These are phyloP conservation scores for Chloroceryle aenea DNA, from an alignment of 2,113 vertebrate genomes.

Conservation along the genomic window DNA sequence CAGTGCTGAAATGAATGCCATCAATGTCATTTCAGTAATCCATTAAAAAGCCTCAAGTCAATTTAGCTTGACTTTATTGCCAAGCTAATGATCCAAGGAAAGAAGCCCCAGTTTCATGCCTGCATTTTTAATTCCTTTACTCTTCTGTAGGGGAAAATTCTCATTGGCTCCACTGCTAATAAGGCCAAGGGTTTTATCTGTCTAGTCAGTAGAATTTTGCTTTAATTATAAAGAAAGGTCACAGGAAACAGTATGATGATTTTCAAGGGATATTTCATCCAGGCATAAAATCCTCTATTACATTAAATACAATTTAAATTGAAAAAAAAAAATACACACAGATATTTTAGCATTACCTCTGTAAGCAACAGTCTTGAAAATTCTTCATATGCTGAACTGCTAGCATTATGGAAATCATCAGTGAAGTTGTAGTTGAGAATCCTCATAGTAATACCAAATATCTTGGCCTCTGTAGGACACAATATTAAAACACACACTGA, in stretches of 20 bases:
- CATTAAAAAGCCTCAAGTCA: constrained; percentile 10
- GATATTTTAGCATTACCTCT: constrained; percentile 61
- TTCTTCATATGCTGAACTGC: constrained; percentile 27
- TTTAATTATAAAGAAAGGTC: constrained; percentile 17
- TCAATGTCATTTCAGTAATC: constrained; percentile 1
- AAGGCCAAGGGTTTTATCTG: not conserved
- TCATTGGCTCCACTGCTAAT: not conserved
- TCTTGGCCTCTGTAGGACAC: constrained; percentile 60
- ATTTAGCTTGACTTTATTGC: not conserved
- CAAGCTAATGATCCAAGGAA: constrained; percentile 21
- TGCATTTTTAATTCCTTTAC: constrained; percentile 3
- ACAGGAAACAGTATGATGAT: not conserved
- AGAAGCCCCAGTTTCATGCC: not conserved
- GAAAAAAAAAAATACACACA: not conserved
- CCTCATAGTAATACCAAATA: constrained; percentile 55
- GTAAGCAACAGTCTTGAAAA: constrained; percentile 67
- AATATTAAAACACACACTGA: not conserved
- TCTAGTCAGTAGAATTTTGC: not conserved
- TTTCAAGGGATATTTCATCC: not conserved
- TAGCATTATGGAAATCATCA: constrained; percentile 24
- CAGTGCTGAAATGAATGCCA: not conserved
- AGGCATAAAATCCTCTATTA: not conserved
- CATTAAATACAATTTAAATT: not conserved
- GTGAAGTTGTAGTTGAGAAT: constrained; percentile 70
- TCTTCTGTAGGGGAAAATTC: not conserved